Evolutionary conservation across 2,797 vertebrate genomes (phyloP).

Genomic region (Pipistrellus pipistrellus): DNA sequence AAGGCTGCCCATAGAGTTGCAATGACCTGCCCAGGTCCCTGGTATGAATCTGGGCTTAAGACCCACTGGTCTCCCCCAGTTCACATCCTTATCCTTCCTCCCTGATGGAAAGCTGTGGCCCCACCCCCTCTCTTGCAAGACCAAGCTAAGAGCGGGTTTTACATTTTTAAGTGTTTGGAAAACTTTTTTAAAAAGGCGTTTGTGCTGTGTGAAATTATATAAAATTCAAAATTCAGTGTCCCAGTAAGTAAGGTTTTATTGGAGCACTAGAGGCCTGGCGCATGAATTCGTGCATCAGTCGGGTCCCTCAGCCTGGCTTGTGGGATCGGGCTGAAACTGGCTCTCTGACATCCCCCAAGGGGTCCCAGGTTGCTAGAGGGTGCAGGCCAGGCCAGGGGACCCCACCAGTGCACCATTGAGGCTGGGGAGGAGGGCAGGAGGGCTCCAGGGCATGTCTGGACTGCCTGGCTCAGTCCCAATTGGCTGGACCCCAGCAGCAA

Average conservation of each 20-base stretch:
- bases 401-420: too few relatives aligned
- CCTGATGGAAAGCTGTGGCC: background rate
- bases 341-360: too few relatives aligned
- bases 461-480: too few relatives aligned
- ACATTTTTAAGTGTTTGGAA: background rate
- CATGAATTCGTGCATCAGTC: too few relatives aligned
- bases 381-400: too few relatives aligned
- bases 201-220: background rate
- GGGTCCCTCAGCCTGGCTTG: too few relatives aligned
- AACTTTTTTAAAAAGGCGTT: background rate
- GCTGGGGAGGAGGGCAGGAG: too few relatives aligned
- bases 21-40: background rate
- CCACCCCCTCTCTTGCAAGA: background rate
- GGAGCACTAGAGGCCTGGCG: background rate
- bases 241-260: background rate
- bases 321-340: too few relatives aligned
- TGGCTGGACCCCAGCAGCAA: too few relatives aligned
- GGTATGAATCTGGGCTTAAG: background rate
- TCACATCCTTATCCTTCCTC: too few relatives aligned
- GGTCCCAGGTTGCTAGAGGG: too few relatives aligned
- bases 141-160: background rate
- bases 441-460: too few relatives aligned
- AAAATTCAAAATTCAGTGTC: background rate
- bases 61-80: background rate
- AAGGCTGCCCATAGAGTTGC: background rate